Evolutionary conservation across 2,113 vertebrate species (phyloP).

Genomic region (Porphyrio hochstetteri): DNA sequence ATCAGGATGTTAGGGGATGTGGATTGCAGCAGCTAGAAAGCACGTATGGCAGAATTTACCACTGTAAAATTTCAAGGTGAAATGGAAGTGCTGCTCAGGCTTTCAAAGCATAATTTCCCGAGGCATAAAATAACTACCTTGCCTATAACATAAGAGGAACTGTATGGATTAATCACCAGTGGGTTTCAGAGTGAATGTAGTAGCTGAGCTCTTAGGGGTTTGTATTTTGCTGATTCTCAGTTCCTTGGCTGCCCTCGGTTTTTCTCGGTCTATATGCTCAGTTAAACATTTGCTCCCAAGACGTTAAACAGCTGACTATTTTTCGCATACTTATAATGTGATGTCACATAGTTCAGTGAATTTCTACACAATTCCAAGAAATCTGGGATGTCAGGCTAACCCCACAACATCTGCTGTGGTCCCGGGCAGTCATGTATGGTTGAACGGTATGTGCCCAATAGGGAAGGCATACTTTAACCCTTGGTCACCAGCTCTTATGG

Average conservation of each 20-base stretch:
- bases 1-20: neutral
- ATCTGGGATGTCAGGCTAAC: neutral
- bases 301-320: neutral
- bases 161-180: neutral
- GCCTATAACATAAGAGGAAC: neutral
- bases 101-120: neutral
- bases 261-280: neutral
- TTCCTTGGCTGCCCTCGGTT: neutral
- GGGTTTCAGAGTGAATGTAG: neutral
- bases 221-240: neutral
- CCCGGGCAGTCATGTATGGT: neutral
- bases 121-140: neutral
- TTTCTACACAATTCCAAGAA: constrained; percentile 24
- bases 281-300: constrained; percentile 6
- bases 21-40: neutral
- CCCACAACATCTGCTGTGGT: neutral
- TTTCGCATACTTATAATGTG: neutral
- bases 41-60: neutral
- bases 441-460: neutral
- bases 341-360: constrained; percentile 7
- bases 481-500: neutral
- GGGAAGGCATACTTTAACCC: neutral
- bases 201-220: neutral
- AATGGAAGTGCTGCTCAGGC: neutral
- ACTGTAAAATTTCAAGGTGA: neutral